Base-by-base conservation (phyloP, 2,888 invertebrate species). In the Metopia argyrocephala region DNA sequence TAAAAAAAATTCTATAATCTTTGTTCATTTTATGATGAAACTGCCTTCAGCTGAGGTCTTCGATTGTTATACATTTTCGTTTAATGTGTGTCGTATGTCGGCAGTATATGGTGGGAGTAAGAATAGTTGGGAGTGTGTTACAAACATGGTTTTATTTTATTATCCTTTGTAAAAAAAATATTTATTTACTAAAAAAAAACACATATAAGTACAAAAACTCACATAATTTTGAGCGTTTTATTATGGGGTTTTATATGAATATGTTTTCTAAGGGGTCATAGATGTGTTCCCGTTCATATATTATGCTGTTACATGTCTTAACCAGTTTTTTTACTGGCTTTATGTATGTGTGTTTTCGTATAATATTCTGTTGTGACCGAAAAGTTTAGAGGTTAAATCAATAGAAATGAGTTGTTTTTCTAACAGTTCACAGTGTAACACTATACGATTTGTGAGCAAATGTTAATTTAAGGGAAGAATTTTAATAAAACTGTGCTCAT, bases 331-430 rank as follows among this genome's bases (percentile, higher is more conserved):
- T 76, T 27, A 3, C 23, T 61, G 45, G 5, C 15, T 59, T 20
- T 46, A n/a, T 23, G 28, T 21, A 25, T 69, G 52, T 57, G 56
- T 62, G 48, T 28, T 2, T 46, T 3, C 50, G 23, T 23, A 46
- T 64, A 23, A 62, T 5, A 45, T 66, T 54, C 23, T 31, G 23
- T 64, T 68, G 71, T 56, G 59, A 12, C 18, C 20, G 61, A 18
- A 83, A 85, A 85, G 76, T 73, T 68, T 78, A 74, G 70, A 74
- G 81, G 74, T 78, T 81, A 81, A 78, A 76, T 70, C 56, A 78
- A 76, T 76, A 73, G 59, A 15, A 38, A 61, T 59, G 52, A 52
- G 45, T 18, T 7, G 52, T 76, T 69, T 80, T 62, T 69, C 64
- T 25, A 80, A 46, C 50, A 80, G 76, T 64, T 81, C n/a, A n/a